A percentile compares a stretch with the other conserved stretches of the same genome.
Conservation (phyloP, 2,888 invertebrate genomes). For the Papilio gigon region DNA sequence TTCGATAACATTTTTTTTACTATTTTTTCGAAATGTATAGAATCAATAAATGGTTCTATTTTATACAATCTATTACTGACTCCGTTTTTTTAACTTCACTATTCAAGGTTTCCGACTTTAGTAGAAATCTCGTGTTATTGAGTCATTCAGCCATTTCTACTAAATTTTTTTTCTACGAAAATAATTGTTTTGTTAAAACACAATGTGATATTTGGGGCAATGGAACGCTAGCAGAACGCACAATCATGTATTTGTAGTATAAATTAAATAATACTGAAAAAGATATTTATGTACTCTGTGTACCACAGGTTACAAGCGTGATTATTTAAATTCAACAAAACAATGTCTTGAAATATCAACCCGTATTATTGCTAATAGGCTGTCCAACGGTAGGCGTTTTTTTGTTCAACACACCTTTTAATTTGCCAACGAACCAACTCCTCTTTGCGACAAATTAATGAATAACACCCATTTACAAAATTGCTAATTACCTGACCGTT, state of each 20-base stretch:
- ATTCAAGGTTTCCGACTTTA: not conserved
- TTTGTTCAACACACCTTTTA: conserved; percentile 51
- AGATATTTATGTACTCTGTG: not conserved
- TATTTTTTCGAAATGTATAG: conserved; percentile 25
- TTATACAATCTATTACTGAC: not conserved
- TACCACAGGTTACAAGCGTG: not conserved
- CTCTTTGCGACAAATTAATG: conserved; percentile 63
- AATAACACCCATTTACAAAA: conserved; percentile 74
- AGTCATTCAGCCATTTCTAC: not conserved
- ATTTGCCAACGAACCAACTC: conserved; percentile 50
- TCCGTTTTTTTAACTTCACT: not conserved
- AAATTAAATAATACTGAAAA: too few relatives aligned
- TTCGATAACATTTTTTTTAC: conserved; percentile 2
- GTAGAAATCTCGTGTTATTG: not conserved
- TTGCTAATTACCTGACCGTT: conserved; percentile 77
- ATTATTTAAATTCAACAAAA: not conserved
- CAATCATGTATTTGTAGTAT: not conserved
- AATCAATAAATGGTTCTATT: conserved; percentile 20
- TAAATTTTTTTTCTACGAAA: not conserved
- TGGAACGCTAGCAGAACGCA: not conserved
- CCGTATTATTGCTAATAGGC: conserved; percentile 43
- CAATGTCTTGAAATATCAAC: conserved; percentile 22
- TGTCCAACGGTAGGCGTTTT: conserved; percentile 38
- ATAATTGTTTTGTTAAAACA: too few relatives aligned
- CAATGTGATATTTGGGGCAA: not conserved